Conservation (phyloP, 2,113 vertebrate species). For the Litocranius walleri region DNA sequence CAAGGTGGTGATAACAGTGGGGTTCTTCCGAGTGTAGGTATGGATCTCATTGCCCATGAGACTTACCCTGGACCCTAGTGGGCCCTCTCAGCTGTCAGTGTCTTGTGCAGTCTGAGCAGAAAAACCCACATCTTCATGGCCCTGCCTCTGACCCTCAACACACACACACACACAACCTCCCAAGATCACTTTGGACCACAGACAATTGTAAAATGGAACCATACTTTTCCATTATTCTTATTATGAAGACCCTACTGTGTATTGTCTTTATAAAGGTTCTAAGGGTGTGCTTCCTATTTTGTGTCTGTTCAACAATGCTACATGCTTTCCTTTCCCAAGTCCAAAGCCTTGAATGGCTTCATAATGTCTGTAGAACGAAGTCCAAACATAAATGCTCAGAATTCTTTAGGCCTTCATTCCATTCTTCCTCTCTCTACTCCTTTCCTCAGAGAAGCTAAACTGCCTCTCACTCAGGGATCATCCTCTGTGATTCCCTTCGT, state of each 20-base stretch:
- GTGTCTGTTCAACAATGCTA: neutral
- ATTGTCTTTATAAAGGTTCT: neutral
- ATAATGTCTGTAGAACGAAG: neutral
- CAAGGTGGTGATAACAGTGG: neutral
- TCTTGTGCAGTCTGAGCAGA: neutral
- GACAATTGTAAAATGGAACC: neutral
- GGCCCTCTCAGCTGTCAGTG: neutral
- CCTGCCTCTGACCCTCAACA: neutral
- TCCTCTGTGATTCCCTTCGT: neutral
- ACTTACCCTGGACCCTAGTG: neutral
- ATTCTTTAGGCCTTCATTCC: neutral
- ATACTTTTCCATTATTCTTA: neutral
- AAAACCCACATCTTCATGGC: neutral
- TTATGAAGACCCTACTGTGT: neutral
- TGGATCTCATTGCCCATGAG: neutral
- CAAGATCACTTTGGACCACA: neutral
- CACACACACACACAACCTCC: neutral
- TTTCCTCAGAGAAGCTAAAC: neutral
- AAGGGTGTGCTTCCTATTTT: neutral
- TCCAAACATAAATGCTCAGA: neutral
- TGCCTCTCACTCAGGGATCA: neutral
- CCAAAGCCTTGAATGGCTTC: neutral
- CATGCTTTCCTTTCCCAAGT: neutral
- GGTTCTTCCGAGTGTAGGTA: neutral
- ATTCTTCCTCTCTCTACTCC: neutral